Base-by-base conservation (phyloP, 2,797 vertebrate genomes). In the Manis javanica region DNA sequence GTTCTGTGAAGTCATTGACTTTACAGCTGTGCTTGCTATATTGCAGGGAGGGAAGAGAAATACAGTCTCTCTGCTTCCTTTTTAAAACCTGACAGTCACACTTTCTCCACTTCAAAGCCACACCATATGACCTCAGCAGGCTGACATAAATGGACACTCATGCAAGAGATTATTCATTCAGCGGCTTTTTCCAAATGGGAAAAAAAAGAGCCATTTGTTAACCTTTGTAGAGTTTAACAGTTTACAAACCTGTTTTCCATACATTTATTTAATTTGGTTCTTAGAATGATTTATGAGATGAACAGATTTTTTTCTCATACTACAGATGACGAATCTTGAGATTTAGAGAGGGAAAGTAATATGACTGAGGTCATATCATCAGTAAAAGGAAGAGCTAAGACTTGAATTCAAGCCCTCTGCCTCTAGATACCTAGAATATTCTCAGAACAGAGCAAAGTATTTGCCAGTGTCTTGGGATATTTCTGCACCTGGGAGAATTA, bases 51-150 rank as follows among this genome's bases (percentile, higher is more conserved):
- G 75, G 92, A 78, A 34, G 90, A 90, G 91, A 93, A 97, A 94
- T 23, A 82, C 69, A 55, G 97, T 59, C 86, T 83, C 94, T 94
- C 94, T 82, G 83, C 89, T 96, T 95, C 96, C 93, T 94, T 97
- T 97, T 84, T 92, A 94, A 97, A 98, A 89, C 89, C 96, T 94
- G 94, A 97, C 91, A 96, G 95, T 97, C 96, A 97, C 97, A 98
- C 97, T 95, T 97, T 98, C 97, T 95, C 84, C 57, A 97, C 96
- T 98, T 97, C 96, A 97, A 97, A 98, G 97, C 79, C 89, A 82
- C 91, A 94, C 66, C 11, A 0, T 31, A 93, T 97, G 97, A 97
- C 97, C 93, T 97, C 96, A 96, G 91, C 94, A 63, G 89, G 95
- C 91, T 98, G 96, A 98, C 94, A 97, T 78, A 96, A 97, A 96